Percentiles rank a stretch among this genome's conserved stretches.
Evolutionary conservation across 2,113 vertebrate species (phyloP).

Genomic region (Megaceryle torquata): DNA sequence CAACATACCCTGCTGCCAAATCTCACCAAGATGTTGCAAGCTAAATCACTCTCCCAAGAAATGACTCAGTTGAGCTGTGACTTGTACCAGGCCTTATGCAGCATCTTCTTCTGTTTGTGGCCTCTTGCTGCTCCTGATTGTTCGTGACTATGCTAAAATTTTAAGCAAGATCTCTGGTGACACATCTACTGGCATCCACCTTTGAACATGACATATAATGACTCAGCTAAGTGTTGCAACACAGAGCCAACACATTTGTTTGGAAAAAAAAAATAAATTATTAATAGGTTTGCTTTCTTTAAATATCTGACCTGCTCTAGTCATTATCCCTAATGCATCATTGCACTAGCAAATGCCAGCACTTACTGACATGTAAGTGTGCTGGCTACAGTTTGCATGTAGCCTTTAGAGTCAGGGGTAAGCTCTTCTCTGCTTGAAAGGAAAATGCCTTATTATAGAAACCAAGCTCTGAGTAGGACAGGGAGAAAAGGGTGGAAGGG

Average conservation of each 20-base stretch:
- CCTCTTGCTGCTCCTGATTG: background rate
- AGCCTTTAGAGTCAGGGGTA: background rate
- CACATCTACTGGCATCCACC: background rate
- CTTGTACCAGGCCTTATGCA: background rate
- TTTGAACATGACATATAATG: background rate
- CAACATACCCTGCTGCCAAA: background rate
- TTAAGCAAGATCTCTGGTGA: background rate
- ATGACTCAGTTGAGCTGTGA: background rate
- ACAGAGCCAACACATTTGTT: background rate
- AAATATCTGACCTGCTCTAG: background rate
- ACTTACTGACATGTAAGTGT: background rate
- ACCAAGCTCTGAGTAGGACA: background rate
- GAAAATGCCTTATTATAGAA: background rate
- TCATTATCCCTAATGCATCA: background rate
- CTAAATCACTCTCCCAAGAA: background rate
- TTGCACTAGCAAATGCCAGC: background rate
- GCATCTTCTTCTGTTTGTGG: background rate
- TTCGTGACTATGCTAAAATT: background rate
- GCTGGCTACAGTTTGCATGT: fast-evolving
- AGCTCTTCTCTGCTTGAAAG: background rate
- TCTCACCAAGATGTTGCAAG: background rate
- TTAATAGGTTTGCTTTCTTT: background rate
- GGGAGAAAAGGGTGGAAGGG: background rate
- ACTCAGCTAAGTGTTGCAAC: constrained; percentile 15
- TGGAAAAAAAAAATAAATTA: constrained; percentile 4